Percentiles rank a stretch among this genome's conserved stretches.
phyloP scores from a whole-genome alignment of 1,140 invertebrate species.

The Ostrea denselamellosa region DNA sequence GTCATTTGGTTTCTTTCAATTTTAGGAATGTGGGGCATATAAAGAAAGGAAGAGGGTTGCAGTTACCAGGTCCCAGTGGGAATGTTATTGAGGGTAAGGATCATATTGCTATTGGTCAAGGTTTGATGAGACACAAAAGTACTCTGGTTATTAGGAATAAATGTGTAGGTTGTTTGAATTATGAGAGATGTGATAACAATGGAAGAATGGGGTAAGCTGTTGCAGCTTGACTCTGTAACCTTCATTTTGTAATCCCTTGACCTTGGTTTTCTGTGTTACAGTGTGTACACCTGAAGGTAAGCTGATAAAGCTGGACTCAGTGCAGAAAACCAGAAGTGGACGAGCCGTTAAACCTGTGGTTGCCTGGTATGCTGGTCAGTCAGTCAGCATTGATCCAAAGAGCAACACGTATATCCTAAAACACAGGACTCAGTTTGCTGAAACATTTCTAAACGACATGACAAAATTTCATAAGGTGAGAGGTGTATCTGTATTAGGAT shows the following conservation, averaged over 20 bases:
- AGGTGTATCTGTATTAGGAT: too few species aligned
- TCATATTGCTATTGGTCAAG: too few species aligned
- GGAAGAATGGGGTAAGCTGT: too few species aligned
- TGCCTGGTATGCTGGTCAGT: conserved; percentile 55
- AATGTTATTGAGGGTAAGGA: background rate
- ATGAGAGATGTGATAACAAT: too few species aligned
- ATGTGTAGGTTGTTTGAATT: too few species aligned
- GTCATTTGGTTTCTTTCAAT: background rate
- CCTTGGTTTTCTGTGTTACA: conserved; percentile 16
- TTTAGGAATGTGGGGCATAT: background rate
- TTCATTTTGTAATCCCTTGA: background rate
- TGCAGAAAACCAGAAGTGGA: conserved; percentile 56
- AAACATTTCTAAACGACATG: conserved; percentile 39
- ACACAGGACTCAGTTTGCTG: conserved; percentile 32
- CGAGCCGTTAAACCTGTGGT: conserved; percentile 52
- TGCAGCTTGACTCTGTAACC: background rate
- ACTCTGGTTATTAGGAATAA: too few species aligned
- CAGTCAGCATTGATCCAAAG: conserved; percentile 36
- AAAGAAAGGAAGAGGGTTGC: background rate
- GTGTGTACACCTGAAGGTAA: conserved; percentile 47
- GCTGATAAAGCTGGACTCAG: conserved; percentile 41
- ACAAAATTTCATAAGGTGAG: conserved; percentile 38
- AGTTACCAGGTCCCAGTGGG: background rate
- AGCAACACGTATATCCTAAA: conserved; percentile 39
- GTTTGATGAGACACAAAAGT: too few species aligned